Percentiles rank a stretch among this genome's conserved stretches.
Conservation (phyloP, 1,140 invertebrate species). For the Tetraneura akinire region DNA sequence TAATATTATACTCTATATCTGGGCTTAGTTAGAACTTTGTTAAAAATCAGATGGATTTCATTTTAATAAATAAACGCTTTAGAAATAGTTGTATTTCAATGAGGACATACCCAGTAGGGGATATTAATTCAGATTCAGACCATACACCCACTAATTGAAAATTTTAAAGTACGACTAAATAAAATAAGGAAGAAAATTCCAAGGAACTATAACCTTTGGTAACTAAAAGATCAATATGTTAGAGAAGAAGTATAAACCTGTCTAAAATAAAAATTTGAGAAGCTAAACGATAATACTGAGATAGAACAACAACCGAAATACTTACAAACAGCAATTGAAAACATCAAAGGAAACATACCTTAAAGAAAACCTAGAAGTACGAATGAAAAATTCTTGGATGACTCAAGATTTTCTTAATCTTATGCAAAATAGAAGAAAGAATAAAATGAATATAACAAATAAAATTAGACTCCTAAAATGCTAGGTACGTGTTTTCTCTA, state of each 20-base stretch:
- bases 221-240: slow-evolving; percentile 47
- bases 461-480: no score
- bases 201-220: background rate
- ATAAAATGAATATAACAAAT: background rate
- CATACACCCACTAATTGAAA: slow-evolving; percentile 56
- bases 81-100: slow-evolving; percentile 54
- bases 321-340: background rate
- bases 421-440: background rate
- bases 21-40: no score
- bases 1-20: no score
- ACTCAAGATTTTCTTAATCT: background rate
- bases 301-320: slow-evolving; percentile 49
- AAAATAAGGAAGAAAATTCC: background rate
- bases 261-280: slow-evolving; percentile 54
- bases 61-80: slow-evolving; percentile 57
- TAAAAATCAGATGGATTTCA: slow-evolving; percentile 59
- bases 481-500: no score
- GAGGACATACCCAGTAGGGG: slow-evolving; percentile 55
- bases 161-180: slow-evolving; percentile 52
- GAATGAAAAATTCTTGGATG: background rate
- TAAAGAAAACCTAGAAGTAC: background rate
- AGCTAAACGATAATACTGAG: slow-evolving; percentile 54
- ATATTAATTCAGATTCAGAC: slow-evolving; percentile 56
- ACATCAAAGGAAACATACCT: slow-evolving; percentile 11
- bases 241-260: slow-evolving; percentile 39